Evolutionary conservation across 2,113 vertebrate genomes (phyloP).

Genomic region (Proteles cristata): DNA sequence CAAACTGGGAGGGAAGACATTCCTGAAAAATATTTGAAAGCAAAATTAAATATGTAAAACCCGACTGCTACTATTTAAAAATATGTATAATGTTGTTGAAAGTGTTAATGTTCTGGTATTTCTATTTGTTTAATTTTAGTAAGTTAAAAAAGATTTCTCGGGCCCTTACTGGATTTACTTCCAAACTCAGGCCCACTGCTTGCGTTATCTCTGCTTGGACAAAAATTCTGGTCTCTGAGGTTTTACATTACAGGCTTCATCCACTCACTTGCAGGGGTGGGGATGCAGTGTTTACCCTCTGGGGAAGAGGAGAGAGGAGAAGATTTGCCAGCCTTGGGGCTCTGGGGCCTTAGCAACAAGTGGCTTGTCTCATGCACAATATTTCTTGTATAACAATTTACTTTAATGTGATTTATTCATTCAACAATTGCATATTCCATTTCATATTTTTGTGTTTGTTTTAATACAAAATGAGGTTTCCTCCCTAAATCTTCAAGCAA

Average conservation of each 20-base stretch:
- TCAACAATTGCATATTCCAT: background rate
- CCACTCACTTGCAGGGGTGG: too few relatives aligned
- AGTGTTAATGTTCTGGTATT: background rate
- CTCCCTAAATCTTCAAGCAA: background rate
- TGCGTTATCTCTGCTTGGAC: background rate
- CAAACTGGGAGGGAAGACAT: background rate
- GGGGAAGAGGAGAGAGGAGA: background rate
- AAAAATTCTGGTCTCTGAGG: background rate
- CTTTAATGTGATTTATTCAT: background rate
- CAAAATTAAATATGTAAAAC: background rate
- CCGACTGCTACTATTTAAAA: background rate
- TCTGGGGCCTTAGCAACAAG: background rate
- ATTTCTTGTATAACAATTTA: background rate
- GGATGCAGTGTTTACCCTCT: rapidly evolving
- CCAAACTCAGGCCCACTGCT: background rate
- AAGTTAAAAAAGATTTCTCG: conserved; percentile 10
- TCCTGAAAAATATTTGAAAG: background rate
- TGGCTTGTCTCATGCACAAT: background rate
- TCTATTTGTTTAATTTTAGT: conserved; percentile 29
- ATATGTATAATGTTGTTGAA: background rate
- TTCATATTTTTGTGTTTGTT: background rate
- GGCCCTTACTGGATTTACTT: background rate
- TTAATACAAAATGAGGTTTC: background rate
- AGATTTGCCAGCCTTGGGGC: background rate
- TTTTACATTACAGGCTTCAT: background rate